These are phyloP conservation scores for Mesembrinibis cayennensis DNA, from an alignment of 2,113 vertebrate species.

Conservation along the genomic window DNA sequence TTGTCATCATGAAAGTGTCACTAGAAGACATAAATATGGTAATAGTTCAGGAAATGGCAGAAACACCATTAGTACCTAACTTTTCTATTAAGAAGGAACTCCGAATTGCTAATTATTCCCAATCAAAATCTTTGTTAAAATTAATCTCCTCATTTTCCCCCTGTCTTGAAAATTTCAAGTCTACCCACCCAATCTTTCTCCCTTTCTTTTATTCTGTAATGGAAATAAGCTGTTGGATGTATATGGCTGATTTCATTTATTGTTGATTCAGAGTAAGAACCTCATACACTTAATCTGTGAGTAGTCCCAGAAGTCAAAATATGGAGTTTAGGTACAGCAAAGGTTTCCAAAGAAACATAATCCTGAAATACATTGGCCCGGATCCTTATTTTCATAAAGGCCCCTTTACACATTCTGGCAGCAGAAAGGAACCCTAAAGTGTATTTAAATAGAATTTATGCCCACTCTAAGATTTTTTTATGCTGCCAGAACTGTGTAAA, in stretches of 20 bases:
- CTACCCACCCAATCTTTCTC: background rate
- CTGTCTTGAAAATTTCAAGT: background rate
- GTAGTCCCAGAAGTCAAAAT: background rate
- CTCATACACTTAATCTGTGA: background rate
- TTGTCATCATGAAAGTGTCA: background rate
- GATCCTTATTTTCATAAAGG: background rate
- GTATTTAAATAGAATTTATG: conserved; percentile 32
- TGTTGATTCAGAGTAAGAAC: background rate
- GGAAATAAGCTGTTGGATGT: background rate
- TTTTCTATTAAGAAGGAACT: background rate
- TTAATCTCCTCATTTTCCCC: background rate
- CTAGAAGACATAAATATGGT: background rate
- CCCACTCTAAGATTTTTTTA: background rate
- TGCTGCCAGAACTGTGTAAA: background rate
- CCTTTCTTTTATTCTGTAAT: background rate
- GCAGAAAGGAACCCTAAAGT: background rate
- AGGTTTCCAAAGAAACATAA: conserved; percentile 17
- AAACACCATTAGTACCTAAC: background rate
- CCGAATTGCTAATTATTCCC: background rate
- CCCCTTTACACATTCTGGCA: background rate
- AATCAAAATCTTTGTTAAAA: background rate
- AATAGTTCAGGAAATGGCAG: background rate
- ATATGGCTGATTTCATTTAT: background rate
- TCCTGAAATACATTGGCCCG: background rate
- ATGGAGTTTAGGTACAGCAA: background rate